phyloP scores from a whole-genome alignment of 2,888 invertebrate genomes.

The Chalcosyrphus nemorum region DNA sequence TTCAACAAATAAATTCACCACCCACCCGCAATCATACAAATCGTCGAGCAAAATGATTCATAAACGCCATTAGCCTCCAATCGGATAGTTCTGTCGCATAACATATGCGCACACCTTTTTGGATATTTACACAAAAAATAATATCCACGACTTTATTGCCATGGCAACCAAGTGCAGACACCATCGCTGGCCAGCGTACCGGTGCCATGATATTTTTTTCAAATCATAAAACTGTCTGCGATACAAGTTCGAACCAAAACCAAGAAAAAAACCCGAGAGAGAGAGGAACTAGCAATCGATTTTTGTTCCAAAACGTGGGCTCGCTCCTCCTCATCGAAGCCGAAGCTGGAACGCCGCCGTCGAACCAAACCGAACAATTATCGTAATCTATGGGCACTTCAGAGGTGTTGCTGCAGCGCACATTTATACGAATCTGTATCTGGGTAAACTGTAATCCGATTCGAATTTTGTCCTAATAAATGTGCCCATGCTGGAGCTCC shows the following conservation, averaged over 20 bases:
- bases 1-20: slow-evolving; percentile 56
- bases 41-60: slow-evolving; percentile 65
- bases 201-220: slow-evolving; percentile 59
- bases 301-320: slow-evolving; percentile 17
- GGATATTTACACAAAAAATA: slow-evolving; percentile 53
- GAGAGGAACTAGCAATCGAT: slow-evolving; percentile 53
- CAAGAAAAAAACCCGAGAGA: not conserved
- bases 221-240: slow-evolving; percentile 67
- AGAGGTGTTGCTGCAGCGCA: slow-evolving; percentile 56
- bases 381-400: slow-evolving; percentile 66
- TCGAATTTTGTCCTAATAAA: slow-evolving; percentile 53
- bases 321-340: too few relatives aligned
- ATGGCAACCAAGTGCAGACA: slow-evolving; percentile 25
- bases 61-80: slow-evolving; percentile 50
- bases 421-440: slow-evolving; percentile 29
- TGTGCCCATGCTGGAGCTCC: slow-evolving; percentile 12
- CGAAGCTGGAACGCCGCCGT: too few relatives aligned
- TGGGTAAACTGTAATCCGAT: slow-evolving; percentile 52
- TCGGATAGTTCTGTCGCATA: not conserved
- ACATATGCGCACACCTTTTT: slow-evolving; percentile 39
- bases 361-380: slow-evolving; percentile 47
- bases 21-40: slow-evolving; percentile 50
- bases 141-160: slow-evolving; percentile 61
- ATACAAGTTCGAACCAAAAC: slow-evolving; percentile 41
- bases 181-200: not conserved